Evolutionary conservation across 2,113 vertebrate species (phyloP).

Genomic region (Passer montanus): DNA sequence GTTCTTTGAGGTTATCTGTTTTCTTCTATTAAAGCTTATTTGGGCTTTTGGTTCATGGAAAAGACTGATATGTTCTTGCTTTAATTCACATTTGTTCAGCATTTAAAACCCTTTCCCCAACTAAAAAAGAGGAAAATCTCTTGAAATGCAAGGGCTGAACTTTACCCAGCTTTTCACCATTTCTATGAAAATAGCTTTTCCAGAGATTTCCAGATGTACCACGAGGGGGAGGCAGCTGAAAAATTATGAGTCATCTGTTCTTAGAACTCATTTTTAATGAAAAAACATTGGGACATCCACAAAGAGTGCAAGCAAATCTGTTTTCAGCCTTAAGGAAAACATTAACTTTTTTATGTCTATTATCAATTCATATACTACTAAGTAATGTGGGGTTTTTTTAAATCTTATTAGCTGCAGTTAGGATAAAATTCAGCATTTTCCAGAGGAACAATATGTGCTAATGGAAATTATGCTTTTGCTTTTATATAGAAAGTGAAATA

Average conservation of each 20-base stretch:
- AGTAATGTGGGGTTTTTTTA: accelerated
- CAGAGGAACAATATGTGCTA: neutral
- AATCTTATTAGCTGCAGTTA: neutral
- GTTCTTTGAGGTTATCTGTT: neutral
- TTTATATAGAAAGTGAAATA: neutral
- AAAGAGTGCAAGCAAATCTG: neutral
- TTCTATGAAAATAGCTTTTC: neutral
- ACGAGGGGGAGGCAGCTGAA: conserved; percentile 50
- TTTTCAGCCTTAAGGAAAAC: neutral
- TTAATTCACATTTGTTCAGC: neutral
- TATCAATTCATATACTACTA: neutral
- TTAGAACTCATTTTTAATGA: neutral
- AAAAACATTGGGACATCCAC: neutral
- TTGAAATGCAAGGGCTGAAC: neutral
- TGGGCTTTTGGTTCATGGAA: neutral
- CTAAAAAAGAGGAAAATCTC: neutral
- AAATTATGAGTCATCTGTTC: neutral
- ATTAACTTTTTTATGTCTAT: neutral
- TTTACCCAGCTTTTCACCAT: neutral
- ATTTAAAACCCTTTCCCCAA: neutral
- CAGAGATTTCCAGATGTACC: neutral
- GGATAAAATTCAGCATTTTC: neutral
- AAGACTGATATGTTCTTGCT: neutral
- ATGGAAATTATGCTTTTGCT: neutral
- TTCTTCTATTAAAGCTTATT: neutral